Evolutionary conservation across 1,140 invertebrate species (phyloP), one percentile per base, ranked within the genome.

Genomic region (Tyrophagus putrescentiae): DNA sequence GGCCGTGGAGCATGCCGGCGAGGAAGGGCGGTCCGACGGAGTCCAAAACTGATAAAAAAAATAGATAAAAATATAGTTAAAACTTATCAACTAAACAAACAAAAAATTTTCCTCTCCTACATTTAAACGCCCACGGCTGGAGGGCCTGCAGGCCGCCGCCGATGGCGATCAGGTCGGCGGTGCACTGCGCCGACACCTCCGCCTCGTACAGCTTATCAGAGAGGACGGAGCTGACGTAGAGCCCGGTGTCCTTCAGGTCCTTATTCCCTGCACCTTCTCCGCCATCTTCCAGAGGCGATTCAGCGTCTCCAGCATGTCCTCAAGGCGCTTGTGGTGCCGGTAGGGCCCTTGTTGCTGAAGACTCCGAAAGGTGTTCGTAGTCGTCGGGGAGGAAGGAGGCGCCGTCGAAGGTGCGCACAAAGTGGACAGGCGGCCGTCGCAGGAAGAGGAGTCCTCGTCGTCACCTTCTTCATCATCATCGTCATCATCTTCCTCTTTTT

Each of bases 1-100:
- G 52, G n/a, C 52, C 52, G 7, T 54, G 18, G 6, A 54, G 9
- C 7, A 54, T 23, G 28, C 25, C 25, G 7, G 6, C 18, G n/a
- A 21, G 45, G 9, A 54, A 32, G n/a, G 36, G 6, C 16, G 9
- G 61, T 54, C 60, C 59, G 65, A 32, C 31, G 16, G 52, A 54
- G 25, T 54, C 52, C 6, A 13, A 23, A 54, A 54, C 52, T 54
- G 18, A 25, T 13, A 39, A 39, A 39, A 21, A 39, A 39, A 39
- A 39, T 39, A 39, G 13, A 39, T 13, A 39, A 13, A 39, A 13
- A 39, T 13, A 39, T 39, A 13, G 21, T 39, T 39, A 39, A 39
- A 39, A 39, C 21, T 13, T 13, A 39, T 39, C 21, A 13, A 39
- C 21, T 39, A 13, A 21, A 13, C 13, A 39, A 39, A 48, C 7